Percentiles rank a stretch among this genome's conserved stretches.
These are phyloP conservation scores for Pocillopora damicornis DNA, from an alignment of 64 coral and sea anemone species.

Conservation along the genomic window DNA sequence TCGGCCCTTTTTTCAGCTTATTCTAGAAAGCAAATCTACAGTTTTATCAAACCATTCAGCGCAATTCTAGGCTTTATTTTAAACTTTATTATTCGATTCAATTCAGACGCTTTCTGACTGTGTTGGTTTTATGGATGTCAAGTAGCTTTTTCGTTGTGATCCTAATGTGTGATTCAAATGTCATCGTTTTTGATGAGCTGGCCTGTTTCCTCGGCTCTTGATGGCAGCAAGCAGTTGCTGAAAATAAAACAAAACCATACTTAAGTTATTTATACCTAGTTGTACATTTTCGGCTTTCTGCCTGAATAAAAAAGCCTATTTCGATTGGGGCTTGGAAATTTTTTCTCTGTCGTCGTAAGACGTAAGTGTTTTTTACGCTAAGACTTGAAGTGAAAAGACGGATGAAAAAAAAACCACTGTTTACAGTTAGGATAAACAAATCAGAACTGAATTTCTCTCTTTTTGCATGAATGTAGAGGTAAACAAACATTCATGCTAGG, in stretches of 20 bases:
- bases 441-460: background rate
- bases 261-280: too few species aligned
- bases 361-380: background rate
- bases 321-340: background rate
- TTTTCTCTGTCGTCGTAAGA: background rate
- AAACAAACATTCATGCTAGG: slow-evolving; percentile 6
- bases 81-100: background rate
- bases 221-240: background rate
- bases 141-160: background rate
- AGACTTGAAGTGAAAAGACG: background rate
- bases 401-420: background rate
- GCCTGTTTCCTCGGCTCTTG: background rate
- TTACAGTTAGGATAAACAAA: too few species aligned
- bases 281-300: background rate
- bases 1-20: too few species aligned
- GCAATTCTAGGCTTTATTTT: background rate
- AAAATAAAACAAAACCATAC: background rate
- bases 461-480: background rate
- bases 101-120: background rate
- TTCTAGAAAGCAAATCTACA: background rate
- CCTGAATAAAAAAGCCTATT: background rate
- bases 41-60: background rate
- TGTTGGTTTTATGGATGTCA: background rate
- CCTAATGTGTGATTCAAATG: background rate
- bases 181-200: too few species aligned